These are phyloP conservation scores for Octodon degus DNA, from an alignment of 2,113 vertebrate species.

Conservation along the genomic window DNA sequence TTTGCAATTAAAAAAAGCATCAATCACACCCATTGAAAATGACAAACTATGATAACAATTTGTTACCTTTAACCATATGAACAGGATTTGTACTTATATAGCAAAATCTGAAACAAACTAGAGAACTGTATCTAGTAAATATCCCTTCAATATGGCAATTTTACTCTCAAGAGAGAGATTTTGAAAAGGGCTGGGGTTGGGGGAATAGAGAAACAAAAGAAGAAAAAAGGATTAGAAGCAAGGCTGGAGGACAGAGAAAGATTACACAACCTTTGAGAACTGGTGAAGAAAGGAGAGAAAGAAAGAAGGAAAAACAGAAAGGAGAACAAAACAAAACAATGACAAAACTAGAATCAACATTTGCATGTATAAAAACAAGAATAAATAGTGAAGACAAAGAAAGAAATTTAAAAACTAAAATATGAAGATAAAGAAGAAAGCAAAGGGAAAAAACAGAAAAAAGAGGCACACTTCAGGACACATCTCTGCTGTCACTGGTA, in stretches of 20 bases:
- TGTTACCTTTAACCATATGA: background rate
- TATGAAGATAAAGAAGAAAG: background rate
- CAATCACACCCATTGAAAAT: background rate
- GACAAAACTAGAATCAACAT: background rate
- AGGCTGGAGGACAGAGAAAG: background rate
- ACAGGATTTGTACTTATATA: background rate
- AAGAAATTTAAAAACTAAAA: background rate
- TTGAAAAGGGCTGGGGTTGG: background rate
- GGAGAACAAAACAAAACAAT: background rate
- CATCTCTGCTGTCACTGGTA: background rate
- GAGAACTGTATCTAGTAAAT: background rate
- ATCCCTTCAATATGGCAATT: background rate
- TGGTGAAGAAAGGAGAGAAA: background rate
- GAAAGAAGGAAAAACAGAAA: background rate
- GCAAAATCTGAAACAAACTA: background rate
- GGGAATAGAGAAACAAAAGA: background rate
- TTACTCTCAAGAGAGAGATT: background rate
- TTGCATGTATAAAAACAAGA: background rate
- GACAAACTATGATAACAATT: background rate
- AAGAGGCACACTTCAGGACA: background rate
- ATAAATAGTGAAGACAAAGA: background rate
- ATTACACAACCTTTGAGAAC: background rate
- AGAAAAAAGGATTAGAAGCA: background rate
- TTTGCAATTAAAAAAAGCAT: background rate
- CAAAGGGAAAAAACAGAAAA: background rate